phyloP scores from a whole-genome alignment of 2,888 invertebrate genomes.

The Pediacus dermestoides region DNA sequence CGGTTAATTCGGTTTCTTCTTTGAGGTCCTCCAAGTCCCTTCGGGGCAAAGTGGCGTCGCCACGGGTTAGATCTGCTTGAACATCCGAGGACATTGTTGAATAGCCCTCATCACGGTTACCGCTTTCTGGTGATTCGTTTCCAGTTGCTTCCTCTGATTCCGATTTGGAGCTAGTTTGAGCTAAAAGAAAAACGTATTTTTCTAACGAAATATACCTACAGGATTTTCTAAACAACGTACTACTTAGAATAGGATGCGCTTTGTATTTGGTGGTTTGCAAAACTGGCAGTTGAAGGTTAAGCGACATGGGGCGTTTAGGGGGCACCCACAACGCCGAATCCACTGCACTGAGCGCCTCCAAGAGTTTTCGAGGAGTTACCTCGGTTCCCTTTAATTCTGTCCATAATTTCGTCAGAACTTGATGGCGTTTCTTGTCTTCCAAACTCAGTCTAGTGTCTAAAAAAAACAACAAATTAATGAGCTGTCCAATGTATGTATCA shows the following conservation, averaged over 20 bases:
- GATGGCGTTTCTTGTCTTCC: constrained; percentile 63
- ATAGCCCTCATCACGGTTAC: constrained; percentile 77
- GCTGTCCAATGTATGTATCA: not conserved
- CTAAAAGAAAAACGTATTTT: constrained; percentile 38
- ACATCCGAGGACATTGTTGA: constrained; percentile 82
- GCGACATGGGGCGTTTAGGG: constrained; percentile 64
- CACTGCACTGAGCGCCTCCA: constrained; percentile 61
- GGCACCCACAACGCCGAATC: constrained; percentile 67
- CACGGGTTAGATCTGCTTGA: constrained; percentile 64
- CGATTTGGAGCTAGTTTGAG: constrained; percentile 51
- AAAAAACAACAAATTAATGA: constrained; percentile 13
- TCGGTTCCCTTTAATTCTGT: constrained; percentile 62
- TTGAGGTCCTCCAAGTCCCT: constrained; percentile 63
- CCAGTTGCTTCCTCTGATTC: constrained; percentile 64
- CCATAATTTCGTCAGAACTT: constrained; percentile 62
- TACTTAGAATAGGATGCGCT: constrained; percentile 50
- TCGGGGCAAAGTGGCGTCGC: constrained; percentile 49
- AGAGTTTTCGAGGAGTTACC: constrained; percentile 60
- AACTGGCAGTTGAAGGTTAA: constrained; percentile 65
- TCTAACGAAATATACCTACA: too few relatives aligned
- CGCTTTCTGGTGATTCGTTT: constrained; percentile 72
- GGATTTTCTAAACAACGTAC: too few relatives aligned
- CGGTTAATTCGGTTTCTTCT: constrained; percentile 71
- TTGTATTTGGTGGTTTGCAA: constrained; percentile 51
- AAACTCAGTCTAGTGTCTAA: constrained; percentile 56